Base-by-base conservation (phyloP, 2,113 vertebrate genomes). In the Chloropsis hardwickii region DNA sequence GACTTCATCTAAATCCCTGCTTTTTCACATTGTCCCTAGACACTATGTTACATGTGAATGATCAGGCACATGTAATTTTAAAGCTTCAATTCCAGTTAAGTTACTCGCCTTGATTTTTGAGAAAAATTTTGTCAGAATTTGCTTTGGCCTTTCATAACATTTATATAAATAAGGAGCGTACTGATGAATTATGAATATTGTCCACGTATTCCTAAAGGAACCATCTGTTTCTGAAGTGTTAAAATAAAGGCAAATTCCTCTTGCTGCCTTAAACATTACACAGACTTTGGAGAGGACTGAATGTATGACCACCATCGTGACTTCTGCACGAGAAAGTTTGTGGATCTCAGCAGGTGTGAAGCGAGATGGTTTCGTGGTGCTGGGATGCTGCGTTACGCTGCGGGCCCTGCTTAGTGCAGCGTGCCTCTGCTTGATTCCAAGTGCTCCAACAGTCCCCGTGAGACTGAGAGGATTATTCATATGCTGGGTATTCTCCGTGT, bases 221-320 rank as follows among this genome's bases (percentile, higher is more conserved):
- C 71, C 77, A 21, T 17, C 44, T 5, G 29, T 82, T 97, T 93
- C 86, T 66, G 73, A 86, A 79, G 83, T 61, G 81, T 82, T 87
- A 64, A 90, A 80, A 92, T 76, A 93, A 91, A 97, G 96, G 96
- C 81, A 88, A 94, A 81, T 69, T 93, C 95, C 67, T 88, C 80
- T 88, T 23, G 17, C 76, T 95, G 93, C 93, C 95, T 96, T 96
- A 93, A 96, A 90, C 69, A 42, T 92, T 56, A 37, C 90, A 67
- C 48, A 90, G 78, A 84, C 84, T 72, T 81, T 47, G 45, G 69
- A 92, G 79, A 88, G 85, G 64, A 77, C 58, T 89, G 79, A 89
- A 94, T 89, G 89, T 91, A 70, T 78, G 73, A 70, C 85, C 82
- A 58, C 90, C 85, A 27, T 82, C 11, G 3, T 93, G 84, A 91